Evolutionary conservation across 2,888 invertebrate species (phyloP), one percentile per base, ranked within the genome.

Genomic region (Tinea trinotella): DNA sequence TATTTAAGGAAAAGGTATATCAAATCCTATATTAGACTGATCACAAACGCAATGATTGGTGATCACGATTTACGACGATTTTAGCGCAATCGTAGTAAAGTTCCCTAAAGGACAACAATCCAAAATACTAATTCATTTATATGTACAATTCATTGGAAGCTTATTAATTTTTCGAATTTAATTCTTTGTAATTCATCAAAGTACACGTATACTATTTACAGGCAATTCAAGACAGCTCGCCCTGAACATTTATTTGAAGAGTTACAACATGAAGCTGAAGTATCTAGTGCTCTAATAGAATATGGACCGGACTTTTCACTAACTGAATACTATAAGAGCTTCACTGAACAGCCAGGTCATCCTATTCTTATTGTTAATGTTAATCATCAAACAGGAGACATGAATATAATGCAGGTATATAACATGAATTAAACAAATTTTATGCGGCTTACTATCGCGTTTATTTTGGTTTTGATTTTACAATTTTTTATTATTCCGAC

Each of bases 291-390:
- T 1, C 62, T 84, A 17, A 58, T 61, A 1, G 64, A 67, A 12
- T 80, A 83, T 24, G 76, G 78, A 54, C 19, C 68, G 0, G 64
- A 74, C 1, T 76, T 87, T 56, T 74, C 79, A 57, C 57, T 79
- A 0, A 60, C 76, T 3, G 76, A 82, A 2, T 84, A 82, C 59
- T 85, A 75, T 56, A 76, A 67, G 54, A 74, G 74, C 30, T 88
- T 90, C 68, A 89, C 90, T 61, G 84, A 87, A 19, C 87, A 90
- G 61, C 68, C 82, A 20, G 90, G 91, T 10, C 90, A 87, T 59
- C 92, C 91, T 0, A 74, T 91, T 0, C 64, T 91, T 1, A 82
- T 72, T 10, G 89, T 90, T 0, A 67, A 73, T 7, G 81, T 88
- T 2, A 68, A 88, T 60, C 85, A 87, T 46, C 60, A 59, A 0